Conservation (phyloP, 2,797 vertebrate species). For the Rallus crepitans region DNA sequence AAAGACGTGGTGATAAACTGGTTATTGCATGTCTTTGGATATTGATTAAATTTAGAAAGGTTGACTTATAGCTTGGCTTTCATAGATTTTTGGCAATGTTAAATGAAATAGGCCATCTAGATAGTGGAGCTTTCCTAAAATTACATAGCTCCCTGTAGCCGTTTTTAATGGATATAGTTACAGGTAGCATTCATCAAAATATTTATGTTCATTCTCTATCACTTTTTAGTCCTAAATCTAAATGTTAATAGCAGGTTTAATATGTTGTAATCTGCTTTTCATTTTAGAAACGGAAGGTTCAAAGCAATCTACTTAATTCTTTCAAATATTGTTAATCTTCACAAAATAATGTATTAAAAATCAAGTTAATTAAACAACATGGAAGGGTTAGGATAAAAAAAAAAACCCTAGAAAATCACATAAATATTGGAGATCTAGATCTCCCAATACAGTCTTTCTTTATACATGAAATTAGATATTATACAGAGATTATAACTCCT, state of each 20-base stretch:
- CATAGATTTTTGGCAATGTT: neutral
- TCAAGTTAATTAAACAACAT: neutral
- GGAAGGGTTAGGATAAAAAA: neutral
- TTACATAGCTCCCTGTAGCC: neutral
- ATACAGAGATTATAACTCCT: neutral
- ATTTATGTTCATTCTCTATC: neutral
- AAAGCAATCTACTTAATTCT: neutral
- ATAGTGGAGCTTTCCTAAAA: neutral
- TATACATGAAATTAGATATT: neutral
- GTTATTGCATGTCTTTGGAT: neutral
- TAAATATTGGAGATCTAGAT: neutral
- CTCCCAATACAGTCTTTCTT: neutral
- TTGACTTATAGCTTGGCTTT: neutral
- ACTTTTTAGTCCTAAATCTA: neutral
- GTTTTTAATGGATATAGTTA: neutral
- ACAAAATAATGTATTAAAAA: neutral
- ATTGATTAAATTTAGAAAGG: neutral
- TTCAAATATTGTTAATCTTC: neutral
- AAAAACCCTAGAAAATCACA: neutral
- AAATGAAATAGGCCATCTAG: neutral
- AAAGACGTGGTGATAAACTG: neutral
- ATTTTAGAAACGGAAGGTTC: neutral
- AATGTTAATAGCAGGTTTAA: neutral
- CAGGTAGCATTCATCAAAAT: neutral
- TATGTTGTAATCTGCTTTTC: neutral